A percentile compares a stretch with the other conserved stretches of the same genome.
Evolutionary conservation across 2,113 vertebrate species (phyloP).

Genomic region (Passer montanus): DNA sequence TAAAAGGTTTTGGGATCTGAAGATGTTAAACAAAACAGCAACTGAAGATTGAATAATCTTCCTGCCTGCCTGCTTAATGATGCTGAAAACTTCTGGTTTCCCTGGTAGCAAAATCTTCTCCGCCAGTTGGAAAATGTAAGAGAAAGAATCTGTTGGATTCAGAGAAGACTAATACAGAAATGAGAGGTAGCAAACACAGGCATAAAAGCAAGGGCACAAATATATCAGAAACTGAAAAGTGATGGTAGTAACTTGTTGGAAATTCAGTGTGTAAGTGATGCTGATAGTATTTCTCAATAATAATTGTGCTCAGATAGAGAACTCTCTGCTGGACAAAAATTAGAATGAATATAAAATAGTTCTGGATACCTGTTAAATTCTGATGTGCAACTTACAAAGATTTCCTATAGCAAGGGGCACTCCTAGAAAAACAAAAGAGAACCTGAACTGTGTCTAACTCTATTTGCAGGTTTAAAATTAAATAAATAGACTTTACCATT

Average conservation of each 20-base stretch:
- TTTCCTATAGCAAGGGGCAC: background rate
- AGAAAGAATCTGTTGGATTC: background rate
- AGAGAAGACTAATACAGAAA: background rate
- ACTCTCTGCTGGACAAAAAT: background rate
- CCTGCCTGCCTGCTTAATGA: background rate
- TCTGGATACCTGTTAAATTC: background rate
- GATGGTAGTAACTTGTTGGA: background rate
- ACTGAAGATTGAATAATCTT: background rate
- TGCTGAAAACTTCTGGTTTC: background rate
- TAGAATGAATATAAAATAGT: background rate
- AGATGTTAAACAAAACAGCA: background rate
- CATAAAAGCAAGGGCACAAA: background rate
- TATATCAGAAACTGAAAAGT: background rate
- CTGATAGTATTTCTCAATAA: background rate
- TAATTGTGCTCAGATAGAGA: background rate
- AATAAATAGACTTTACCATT: background rate
- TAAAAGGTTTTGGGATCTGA: background rate
- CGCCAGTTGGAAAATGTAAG: background rate
- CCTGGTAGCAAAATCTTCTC: background rate
- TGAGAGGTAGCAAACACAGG: background rate
- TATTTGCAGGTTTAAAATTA: background rate
- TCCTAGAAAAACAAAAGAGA: background rate
- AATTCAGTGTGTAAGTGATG: background rate
- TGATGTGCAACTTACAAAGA: accelerated
- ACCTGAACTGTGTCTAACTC: background rate